A percentile compares a stretch with the other conserved stretches of the same genome.
These are phyloP conservation scores for Trichonephila clavata DNA, from an alignment of 1,140 invertebrate genomes.

Conservation along the genomic window DNA sequence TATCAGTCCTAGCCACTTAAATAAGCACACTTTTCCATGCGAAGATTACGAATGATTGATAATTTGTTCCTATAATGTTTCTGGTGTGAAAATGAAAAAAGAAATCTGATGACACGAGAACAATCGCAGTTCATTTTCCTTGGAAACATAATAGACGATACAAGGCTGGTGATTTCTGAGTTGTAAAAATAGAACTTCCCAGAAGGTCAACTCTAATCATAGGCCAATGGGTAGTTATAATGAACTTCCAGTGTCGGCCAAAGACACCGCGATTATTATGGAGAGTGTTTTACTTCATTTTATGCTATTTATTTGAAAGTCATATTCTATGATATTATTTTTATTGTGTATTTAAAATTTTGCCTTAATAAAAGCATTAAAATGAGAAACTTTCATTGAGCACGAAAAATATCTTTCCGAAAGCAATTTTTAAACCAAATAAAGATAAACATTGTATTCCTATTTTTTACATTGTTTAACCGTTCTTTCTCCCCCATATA, in stretches of 20 bases:
- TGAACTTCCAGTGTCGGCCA: not conserved
- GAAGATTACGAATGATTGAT: not conserved
- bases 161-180: not conserved
- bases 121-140: slow-evolving; percentile 14
- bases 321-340: no score
- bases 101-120: not conserved
- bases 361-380: no score
- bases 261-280: not conserved
- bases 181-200: not conserved
- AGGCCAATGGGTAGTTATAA: not conserved
- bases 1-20: not conserved
- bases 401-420: no score
- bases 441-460: no score
- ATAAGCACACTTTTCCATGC: not conserved
- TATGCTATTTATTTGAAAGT: no score
- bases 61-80: not conserved
- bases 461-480: no score
- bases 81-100: not conserved
- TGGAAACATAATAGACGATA: not conserved
- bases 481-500: no score
- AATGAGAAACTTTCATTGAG: no score
- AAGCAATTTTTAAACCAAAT: no score
- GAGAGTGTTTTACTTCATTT: not conserved
- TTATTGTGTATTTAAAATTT: no score
- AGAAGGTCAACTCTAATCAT: slow-evolving; percentile 48